Conservation (phyloP, 2,113 vertebrate genomes). For the Geococcyx californianus region DNA sequence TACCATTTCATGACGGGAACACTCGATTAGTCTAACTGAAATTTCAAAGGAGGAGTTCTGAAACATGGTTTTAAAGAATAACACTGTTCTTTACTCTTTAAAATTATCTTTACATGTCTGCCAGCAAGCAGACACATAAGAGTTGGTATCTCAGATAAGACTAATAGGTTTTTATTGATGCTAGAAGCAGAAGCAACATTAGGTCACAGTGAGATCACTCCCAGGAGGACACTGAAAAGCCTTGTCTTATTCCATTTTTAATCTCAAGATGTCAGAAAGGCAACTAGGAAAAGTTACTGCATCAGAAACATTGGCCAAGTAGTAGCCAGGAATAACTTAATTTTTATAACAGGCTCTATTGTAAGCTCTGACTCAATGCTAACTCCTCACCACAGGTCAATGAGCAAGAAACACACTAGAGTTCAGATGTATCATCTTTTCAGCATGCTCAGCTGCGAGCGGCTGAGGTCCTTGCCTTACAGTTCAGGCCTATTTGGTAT, state of each 20-base stretch:
- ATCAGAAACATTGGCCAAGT: constrained; percentile 9
- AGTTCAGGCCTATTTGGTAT: background rate
- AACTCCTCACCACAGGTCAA: constrained; percentile 4
- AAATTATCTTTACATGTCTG: background rate
- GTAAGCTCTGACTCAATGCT: constrained; percentile 18
- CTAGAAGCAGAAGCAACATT: background rate
- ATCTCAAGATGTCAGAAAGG: constrained; percentile 22
- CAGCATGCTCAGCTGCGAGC: background rate
- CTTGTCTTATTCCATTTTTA: constrained; percentile 8
- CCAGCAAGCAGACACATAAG: background rate
- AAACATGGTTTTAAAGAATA: background rate
- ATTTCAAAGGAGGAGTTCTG: background rate
- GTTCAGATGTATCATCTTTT: background rate
- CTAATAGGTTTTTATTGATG: background rate
- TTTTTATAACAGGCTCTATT: constrained; percentile 40
- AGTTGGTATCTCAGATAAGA: background rate
- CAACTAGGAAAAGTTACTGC: constrained; percentile 24
- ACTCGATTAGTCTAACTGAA: background rate
- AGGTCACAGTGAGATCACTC: background rate
- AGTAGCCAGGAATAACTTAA: constrained; percentile 26
- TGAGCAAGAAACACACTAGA: background rate
- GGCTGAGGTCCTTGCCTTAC: background rate
- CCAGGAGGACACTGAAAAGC: background rate
- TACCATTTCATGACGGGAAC: background rate
- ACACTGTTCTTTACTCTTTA: background rate